Base-by-base conservation (phyloP, 2,888 invertebrate genomes). In the Apamea anceps region DNA sequence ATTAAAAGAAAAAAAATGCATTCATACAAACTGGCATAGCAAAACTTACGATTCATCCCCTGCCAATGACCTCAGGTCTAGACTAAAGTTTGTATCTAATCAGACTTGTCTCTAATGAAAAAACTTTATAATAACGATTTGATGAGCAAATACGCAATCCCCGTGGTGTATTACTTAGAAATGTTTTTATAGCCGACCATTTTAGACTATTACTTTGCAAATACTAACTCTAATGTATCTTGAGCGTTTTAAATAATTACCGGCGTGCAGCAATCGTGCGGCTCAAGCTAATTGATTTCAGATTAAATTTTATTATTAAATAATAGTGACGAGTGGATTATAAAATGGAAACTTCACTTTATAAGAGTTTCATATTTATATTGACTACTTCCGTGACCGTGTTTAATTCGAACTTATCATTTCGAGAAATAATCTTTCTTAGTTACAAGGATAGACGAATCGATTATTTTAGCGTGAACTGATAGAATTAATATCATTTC, bases 21-120 rank as follows among this genome's bases (percentile, higher is more conserved):
- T 92, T 94, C 91, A 92, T 89, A 92, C 91, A 93, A 92, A 93
- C 90, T 90, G 90, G 72, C 89, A 89, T 85, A 85, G 87, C 91
- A 91, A 85, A 96, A 96, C 88, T 95, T 94, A 95, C 96, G 89
- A 95, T 93, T 96, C 96, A 96, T 96, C 96, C 96, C 96, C 95
- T 93, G 96, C 85, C 96, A 96, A 94, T 94, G 96, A 96, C 95
- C 96, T 85, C 90, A 90, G 91, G 94, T 95, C 96, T 95, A 96
- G 95, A 95, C 94, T 88, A 85, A 89, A 90, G 82, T 90, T 91
- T 91, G 91, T 90, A 89, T 91, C 88, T 89, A 90, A 91, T 88
- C 88, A 90, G 85, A 90, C 91, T 89, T 91, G 91, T 91, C 90
- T 90, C 87, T 88, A 89, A 84, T 80, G 88, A 94, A 94, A 94